Evolutionary conservation across 2,113 vertebrate genomes (phyloP).

Genomic region (Rhinopithecus roxellana): DNA sequence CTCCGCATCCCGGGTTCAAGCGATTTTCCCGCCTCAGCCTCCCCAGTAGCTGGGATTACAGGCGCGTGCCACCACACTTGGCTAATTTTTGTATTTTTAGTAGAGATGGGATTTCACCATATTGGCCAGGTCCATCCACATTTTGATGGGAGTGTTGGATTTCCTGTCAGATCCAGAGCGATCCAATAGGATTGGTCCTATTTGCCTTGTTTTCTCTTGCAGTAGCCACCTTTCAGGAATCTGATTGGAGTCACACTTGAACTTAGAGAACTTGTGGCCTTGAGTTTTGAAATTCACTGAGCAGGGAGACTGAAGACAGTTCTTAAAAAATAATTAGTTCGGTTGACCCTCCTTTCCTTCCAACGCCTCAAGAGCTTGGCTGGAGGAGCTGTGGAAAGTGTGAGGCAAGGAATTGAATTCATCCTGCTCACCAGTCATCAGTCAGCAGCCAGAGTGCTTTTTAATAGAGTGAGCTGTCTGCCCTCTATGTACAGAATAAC

Average conservation of each 20-base stretch:
- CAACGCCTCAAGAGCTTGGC: slow-evolving; percentile 27
- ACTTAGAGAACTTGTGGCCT: background rate
- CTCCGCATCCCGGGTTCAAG: too few species aligned
- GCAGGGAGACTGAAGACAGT: background rate
- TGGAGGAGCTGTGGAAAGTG: slow-evolving; percentile 15
- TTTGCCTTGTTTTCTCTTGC: background rate
- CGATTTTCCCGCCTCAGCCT: too few species aligned
- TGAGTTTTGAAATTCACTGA: slow-evolving; percentile 37
- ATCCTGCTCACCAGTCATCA: background rate
- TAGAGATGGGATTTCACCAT: too few species aligned
- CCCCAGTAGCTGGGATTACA: too few species aligned
- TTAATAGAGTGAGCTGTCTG: background rate
- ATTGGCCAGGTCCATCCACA: background rate
- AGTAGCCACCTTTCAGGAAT: background rate
- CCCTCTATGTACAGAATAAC: background rate
- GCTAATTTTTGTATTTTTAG: too few species aligned
- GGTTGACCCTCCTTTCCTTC: background rate
- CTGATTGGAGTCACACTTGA: background rate
- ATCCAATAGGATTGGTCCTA: background rate
- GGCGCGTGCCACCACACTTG: accelerated
- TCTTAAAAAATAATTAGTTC: slow-evolving; percentile 32
- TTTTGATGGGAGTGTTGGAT: background rate
- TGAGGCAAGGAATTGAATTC: slow-evolving; percentile 45
- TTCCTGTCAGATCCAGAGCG: background rate
- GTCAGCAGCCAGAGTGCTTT: background rate